A percentile compares a stretch with the other conserved stretches of the same genome.
Conservation (phyloP, 1,140 invertebrate species). For the Heliconius himera region DNA sequence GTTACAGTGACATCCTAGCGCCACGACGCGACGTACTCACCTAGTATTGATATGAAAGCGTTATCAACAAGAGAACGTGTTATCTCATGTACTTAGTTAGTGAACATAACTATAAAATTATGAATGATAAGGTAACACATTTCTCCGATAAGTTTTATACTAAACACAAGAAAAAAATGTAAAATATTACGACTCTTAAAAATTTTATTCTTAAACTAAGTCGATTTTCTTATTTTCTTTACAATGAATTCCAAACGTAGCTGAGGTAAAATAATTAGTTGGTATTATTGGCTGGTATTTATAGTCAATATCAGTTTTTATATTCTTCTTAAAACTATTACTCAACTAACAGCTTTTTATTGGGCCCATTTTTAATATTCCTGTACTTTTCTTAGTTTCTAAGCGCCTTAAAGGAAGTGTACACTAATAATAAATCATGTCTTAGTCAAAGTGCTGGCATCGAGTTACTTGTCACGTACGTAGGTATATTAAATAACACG, state of each 20-base stretch:
- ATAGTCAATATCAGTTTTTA: too few species aligned
- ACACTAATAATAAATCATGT: neutral
- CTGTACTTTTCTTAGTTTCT: neutral
- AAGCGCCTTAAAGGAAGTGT: slow-evolving; percentile 1
- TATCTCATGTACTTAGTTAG: neutral
- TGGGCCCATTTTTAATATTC: neutral
- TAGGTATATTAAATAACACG: neutral
- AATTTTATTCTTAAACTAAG: too few species aligned
- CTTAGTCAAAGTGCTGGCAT: neutral
- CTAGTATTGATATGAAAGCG: neutral
- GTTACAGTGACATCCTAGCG: too few species aligned
- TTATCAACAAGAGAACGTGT: neutral
- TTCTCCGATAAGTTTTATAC: neutral
- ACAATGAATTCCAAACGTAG: too few species aligned
- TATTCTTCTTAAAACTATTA: too few species aligned
- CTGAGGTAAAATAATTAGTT: too few species aligned
- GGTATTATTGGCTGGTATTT: too few species aligned
- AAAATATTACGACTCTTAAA: too few species aligned
- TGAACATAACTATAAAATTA: too few species aligned
- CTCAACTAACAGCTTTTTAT: neutral
- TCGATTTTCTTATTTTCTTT: too few species aligned
- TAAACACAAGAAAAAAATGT: too few species aligned
- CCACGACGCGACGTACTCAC: neutral
- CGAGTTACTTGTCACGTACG: neutral
- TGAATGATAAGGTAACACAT: neutral